These are phyloP conservation scores for Pycnonotus jocosus DNA, from an alignment of 2,113 vertebrate species.

Conservation along the genomic window DNA sequence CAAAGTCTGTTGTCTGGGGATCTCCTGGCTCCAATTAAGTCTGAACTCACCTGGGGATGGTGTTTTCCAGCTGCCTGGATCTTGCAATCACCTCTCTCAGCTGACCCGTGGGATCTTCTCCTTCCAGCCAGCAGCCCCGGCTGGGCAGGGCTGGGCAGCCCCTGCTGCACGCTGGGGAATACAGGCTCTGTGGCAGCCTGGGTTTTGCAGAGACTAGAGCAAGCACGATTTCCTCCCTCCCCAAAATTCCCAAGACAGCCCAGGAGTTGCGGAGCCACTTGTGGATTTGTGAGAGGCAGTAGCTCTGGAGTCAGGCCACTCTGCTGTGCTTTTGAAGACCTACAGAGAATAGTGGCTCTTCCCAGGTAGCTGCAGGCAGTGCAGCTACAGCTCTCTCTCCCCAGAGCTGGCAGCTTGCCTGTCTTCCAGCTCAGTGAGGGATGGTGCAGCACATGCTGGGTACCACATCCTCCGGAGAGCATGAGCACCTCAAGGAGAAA, in stretches of 20 bases:
- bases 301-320: not conserved
- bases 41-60: not conserved
- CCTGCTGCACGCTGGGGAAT: fast-evolving
- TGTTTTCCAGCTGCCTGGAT: not conserved
- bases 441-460: not conserved
- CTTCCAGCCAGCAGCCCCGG: not conserved
- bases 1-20: not conserved
- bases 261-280: not conserved
- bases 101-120: not conserved
- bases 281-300: not conserved
- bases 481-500: not conserved
- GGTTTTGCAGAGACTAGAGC: not conserved
- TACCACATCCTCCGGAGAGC: not conserved
- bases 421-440: not conserved
- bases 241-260: not conserved
- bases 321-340: not conserved
- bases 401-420: not conserved
- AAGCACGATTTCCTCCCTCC: not conserved
- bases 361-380: not conserved
- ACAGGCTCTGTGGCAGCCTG: not conserved
- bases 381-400: not conserved
- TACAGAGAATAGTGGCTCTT: not conserved
- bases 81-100: not conserved
- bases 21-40: not conserved
- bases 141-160: not conserved